Evolutionary conservation across 2,888 invertebrate genomes (phyloP), one percentile per base, ranked within the genome.

Genomic region (Heterodera filipjevi): DNA sequence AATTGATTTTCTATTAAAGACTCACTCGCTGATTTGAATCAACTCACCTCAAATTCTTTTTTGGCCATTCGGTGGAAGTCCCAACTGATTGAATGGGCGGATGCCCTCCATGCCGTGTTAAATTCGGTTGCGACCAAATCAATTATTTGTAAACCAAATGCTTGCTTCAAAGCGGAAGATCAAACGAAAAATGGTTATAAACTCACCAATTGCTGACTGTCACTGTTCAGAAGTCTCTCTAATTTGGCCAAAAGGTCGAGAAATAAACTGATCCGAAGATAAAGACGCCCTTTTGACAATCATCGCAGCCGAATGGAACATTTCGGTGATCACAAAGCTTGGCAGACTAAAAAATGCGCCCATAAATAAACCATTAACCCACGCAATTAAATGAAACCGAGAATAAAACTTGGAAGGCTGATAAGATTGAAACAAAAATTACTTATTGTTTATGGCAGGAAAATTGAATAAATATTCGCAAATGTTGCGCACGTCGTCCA

Each of bases 71-170:
- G 93, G 90, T 96, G 95, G 53, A 93, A 92, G 90, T 95, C 95
- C 94, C 94, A 95, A 68, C 95, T 93, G 73, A 95, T 91, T 10
- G 95, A 95, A 19, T 95, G 93, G 90, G 94, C 94, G 49, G 94
- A 93, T 1, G 95, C 94, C 88, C 94, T 93, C 0, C 93, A 93
- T 6, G 94, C 94, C 46, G 93, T 94, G 14, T 94, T 93, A 91
- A 94, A 95, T 90, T 95, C 95, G 91, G 94, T 94, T 92, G 95
- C 93, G 71, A 96, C 91, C 16, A 94, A 93, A 78, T 93, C 92
- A 86, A 96, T 93, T 76, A 95, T 92, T 79, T 93, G 93, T 88
- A 95, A 95, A 5, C 95, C 95, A 71, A 95, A 91, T 84, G 94
- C 92, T 92, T 95, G 94, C 93, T 93, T 53, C 14, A 39, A 81